A percentile compares a stretch with the other conserved stretches of the same genome.
Conservation (phyloP, 2,797 vertebrate genomes). For the Pipistrellus kuhlii region DNA sequence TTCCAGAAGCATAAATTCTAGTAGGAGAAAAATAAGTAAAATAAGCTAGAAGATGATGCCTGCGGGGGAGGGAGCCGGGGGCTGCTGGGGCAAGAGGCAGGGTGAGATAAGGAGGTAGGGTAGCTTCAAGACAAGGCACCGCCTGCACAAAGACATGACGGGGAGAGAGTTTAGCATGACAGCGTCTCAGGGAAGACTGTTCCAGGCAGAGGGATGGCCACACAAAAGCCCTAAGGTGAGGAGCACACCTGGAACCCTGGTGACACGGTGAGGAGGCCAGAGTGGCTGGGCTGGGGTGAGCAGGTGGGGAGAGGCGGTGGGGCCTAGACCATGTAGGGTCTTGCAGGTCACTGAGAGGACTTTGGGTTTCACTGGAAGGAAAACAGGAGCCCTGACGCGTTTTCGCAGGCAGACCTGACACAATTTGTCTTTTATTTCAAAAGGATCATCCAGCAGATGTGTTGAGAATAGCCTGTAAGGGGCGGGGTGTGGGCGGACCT, state of each 20-base stretch:
- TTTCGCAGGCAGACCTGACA: neutral
- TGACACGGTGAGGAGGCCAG: neutral
- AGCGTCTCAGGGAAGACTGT: neutral
- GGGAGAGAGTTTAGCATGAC: neutral
- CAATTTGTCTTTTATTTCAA: neutral
- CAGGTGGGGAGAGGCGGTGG: neutral
- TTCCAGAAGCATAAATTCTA: neutral
- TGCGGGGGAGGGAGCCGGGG: neutral
- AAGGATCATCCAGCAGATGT: neutral
- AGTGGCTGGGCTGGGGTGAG: neutral
- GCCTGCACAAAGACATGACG: neutral
- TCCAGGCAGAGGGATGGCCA: neutral
- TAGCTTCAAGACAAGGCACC: neutral
- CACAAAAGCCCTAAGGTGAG: neutral
- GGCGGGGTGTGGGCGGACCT: accelerated
- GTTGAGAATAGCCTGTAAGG: neutral
- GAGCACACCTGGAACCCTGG: neutral
- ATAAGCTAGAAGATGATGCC: neutral
- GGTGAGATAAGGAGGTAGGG: neutral
- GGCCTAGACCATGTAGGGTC: neutral
- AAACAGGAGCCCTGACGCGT: neutral
- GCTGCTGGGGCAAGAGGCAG: neutral
- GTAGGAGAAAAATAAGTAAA: neutral
- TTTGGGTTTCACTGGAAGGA: neutral
- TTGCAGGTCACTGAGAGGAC: neutral